These are phyloP conservation scores for Globodera rostochiensis DNA, from an alignment of 1,140 invertebrate genomes.

Conservation along the genomic window DNA sequence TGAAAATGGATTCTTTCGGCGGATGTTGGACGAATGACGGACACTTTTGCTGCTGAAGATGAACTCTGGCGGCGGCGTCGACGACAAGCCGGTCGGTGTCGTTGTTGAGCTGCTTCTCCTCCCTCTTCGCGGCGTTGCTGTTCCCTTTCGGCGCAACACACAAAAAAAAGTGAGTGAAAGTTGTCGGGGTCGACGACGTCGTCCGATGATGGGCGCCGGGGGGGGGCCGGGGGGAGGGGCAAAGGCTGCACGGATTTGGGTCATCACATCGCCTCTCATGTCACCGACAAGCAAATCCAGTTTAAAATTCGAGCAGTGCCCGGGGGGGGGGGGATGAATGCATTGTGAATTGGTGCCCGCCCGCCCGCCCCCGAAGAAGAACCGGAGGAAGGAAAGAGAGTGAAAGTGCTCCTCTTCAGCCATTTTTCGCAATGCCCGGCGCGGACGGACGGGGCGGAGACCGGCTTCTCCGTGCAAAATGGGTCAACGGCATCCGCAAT, in stretches of 20 bases:
- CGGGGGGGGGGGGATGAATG: background rate
- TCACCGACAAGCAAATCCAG: background rate
- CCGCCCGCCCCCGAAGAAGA: background rate
- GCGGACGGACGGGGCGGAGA: background rate
- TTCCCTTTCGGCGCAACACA: background rate
- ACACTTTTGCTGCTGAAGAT: too few relatives aligned
- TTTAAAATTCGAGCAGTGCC: background rate
- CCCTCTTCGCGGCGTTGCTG: background rate
- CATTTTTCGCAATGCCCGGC: constrained; percentile 24
- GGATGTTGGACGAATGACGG: too few relatives aligned
- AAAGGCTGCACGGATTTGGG: constrained; percentile 23
- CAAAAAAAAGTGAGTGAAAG: constrained; percentile 2
- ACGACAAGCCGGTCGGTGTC: too few relatives aligned
- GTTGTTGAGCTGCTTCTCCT: background rate
- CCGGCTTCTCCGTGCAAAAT: constrained; percentile 14
- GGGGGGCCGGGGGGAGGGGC: too few relatives aligned
- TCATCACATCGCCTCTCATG: constrained; percentile 13
- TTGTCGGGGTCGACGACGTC: background rate
- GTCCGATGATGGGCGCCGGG: too few relatives aligned
- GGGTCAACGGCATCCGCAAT: constrained; percentile 30
- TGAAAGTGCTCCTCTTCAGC: constrained; percentile 19
- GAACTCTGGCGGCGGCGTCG: too few relatives aligned
- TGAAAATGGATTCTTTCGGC: too few relatives aligned
- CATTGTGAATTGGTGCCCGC: background rate
- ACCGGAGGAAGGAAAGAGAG: background rate